Conservation (phyloP, 1,140 invertebrate genomes). For the Matsumurasca onukii region DNA sequence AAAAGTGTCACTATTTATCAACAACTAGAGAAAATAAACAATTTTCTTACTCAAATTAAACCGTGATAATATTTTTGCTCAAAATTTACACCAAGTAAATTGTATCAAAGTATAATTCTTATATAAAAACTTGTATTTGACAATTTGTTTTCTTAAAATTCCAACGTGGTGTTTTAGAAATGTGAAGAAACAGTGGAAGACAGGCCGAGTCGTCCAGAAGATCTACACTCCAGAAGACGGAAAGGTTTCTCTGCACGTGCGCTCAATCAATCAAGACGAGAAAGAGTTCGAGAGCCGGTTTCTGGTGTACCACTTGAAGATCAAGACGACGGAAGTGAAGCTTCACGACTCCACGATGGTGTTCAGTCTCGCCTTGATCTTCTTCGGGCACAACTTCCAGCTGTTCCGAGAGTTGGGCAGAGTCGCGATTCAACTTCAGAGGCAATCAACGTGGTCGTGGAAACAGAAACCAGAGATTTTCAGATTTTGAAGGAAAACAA, state of each 20-base stretch:
- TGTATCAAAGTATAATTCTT: background rate
- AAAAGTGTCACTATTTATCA: too few species aligned
- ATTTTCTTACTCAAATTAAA: too few species aligned
- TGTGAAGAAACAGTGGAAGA: slow-evolving; percentile 30
- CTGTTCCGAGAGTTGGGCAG: slow-evolving; percentile 47
- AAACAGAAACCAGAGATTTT: too few species aligned
- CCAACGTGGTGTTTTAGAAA: background rate
- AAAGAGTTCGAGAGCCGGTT: slow-evolving; percentile 58
- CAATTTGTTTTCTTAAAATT: background rate
- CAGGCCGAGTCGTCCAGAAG: slow-evolving; percentile 27
- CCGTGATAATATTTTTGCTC: too few species aligned
- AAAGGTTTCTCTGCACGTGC: slow-evolving; percentile 64
- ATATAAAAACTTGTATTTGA: background rate
- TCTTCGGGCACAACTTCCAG: slow-evolving; percentile 63
- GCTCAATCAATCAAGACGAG: slow-evolving; percentile 63
- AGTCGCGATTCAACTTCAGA: slow-evolving; percentile 36
- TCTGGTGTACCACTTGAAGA: slow-evolving; percentile 68
- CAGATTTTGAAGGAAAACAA: too few species aligned
- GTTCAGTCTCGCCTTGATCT: slow-evolving; percentile 66
- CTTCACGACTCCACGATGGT: slow-evolving; percentile 72
- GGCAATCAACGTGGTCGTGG: too few species aligned
- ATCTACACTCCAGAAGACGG: slow-evolving; percentile 58
- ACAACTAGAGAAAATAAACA: too few species aligned
- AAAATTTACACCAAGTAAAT: too few species aligned
- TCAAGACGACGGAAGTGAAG: slow-evolving; percentile 60